These are phyloP conservation scores for Stenopsyche tienmushanensis DNA, from an alignment of 1,140 invertebrate genomes.

Conservation along the genomic window DNA sequence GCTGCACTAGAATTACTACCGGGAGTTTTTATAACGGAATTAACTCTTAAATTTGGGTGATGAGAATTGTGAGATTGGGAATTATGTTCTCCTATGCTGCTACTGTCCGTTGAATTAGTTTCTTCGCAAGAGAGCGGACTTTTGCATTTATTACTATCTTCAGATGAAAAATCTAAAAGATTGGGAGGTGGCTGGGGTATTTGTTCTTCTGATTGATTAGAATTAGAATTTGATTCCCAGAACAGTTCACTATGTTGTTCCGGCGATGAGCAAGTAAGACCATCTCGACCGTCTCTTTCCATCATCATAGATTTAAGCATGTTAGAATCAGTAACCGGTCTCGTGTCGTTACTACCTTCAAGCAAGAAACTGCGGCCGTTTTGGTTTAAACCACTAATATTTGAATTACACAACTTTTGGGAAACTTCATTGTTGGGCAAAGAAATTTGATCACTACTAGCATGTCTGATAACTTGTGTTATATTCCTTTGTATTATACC, in stretches of 20 bases:
- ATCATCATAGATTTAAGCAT: conserved; percentile 46
- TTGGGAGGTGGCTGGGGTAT: conserved; percentile 40
- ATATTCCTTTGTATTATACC: conserved; percentile 35
- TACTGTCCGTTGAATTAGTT: conserved; percentile 52
- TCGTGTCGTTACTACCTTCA: conserved; percentile 47
- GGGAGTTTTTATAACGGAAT: conserved; percentile 52
- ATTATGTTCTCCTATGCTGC: conserved; percentile 41
- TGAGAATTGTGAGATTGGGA: conserved; percentile 44
- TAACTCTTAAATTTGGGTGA: conserved; percentile 44
- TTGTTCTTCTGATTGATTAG: conserved; percentile 47
- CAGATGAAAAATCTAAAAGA: conserved; percentile 51
- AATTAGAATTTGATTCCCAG: conserved; percentile 53
- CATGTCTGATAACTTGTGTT: conserved; percentile 34
- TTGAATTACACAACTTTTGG: conserved; percentile 10
- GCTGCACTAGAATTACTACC: conserved; percentile 29
- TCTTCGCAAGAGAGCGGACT: conserved; percentile 51
- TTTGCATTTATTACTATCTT: conserved; percentile 55
- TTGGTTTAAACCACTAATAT: conserved; percentile 28
- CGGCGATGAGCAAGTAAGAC: conserved; percentile 45
- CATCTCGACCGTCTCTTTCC: conserved; percentile 47
- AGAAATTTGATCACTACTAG: conserved; percentile 20
- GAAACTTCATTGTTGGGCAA: background rate
- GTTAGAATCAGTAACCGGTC: conserved; percentile 39
- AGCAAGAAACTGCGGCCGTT: conserved; percentile 49
- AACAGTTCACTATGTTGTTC: conserved; percentile 51